phyloP scores from a whole-genome alignment of 2,888 invertebrate genomes.

The Tholera decimalis region DNA sequence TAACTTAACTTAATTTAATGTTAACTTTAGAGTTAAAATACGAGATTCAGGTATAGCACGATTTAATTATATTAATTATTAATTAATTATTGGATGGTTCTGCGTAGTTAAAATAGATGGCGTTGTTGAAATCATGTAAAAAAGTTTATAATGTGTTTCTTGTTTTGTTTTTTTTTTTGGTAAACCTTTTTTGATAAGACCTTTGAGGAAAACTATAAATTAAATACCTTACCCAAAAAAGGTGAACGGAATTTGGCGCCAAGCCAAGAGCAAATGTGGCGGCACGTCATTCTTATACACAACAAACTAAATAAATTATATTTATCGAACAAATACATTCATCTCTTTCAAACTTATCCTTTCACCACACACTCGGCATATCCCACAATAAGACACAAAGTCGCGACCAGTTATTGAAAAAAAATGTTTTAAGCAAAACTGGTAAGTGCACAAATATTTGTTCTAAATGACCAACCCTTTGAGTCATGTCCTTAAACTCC shows the following conservation, averaged over 20 bases:
- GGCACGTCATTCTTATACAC: constrained; percentile 20
- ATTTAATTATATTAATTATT: no score
- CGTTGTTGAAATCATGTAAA: background rate
- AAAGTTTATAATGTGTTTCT: background rate
- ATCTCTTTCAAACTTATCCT: constrained; percentile 38
- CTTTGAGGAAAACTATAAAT: background rate
- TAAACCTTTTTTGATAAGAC: background rate
- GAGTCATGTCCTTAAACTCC: background rate
- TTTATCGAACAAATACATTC: constrained; percentile 32
- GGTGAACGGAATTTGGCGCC: background rate
- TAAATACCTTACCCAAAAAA: background rate
- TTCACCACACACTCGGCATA: constrained; percentile 46
- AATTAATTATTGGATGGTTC: no score
- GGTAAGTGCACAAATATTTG: constrained; percentile 5
- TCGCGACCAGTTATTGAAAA: background rate
- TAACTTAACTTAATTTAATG: constrained; percentile 27
- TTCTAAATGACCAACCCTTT: background rate
- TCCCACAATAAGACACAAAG: constrained; percentile 16
- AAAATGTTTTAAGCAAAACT: constrained; percentile 37
- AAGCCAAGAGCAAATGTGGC: constrained; percentile 27
- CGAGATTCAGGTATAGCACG: constrained; percentile 16
- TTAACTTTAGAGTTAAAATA: constrained; percentile 8
- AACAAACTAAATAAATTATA: constrained; percentile 41
- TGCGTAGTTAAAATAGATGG: constrained; percentile 16
- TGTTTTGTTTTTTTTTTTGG: background rate